These are phyloP conservation scores for Drosophila leontia DNA, from an alignment of 1,140 invertebrate genomes.

Conservation along the genomic window DNA sequence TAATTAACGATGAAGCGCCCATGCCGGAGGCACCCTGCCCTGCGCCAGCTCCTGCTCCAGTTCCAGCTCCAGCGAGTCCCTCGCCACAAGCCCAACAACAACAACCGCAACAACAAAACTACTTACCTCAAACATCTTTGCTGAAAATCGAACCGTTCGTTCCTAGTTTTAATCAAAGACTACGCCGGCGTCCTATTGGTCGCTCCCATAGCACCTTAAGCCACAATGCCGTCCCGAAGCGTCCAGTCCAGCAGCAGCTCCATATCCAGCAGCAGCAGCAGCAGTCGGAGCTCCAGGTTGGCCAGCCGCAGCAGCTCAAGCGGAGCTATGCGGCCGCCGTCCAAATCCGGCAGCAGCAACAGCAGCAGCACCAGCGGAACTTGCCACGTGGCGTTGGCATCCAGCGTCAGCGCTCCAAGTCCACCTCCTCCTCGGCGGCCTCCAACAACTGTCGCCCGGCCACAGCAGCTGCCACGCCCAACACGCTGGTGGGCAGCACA, in stretches of 20 bases:
- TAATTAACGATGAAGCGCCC: slow-evolving; percentile 60
- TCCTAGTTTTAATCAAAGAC: slow-evolving; percentile 85
- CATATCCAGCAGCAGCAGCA: slow-evolving; percentile 29
- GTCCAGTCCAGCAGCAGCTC: slow-evolving; percentile 31
- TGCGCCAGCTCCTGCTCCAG: slow-evolving; percentile 19
- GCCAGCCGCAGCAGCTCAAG: slow-evolving; percentile 51
- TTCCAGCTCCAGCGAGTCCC: slow-evolving; percentile 35
- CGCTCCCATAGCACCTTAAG: slow-evolving; percentile 86
- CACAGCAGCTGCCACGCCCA: slow-evolving; percentile 51
- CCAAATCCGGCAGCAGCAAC: slow-evolving; percentile 42
- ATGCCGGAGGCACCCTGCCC: slow-evolving; percentile 30
- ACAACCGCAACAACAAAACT: slow-evolving; percentile 67
- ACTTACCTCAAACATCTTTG: slow-evolving; percentile 85
- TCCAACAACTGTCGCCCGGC: slow-evolving; percentile 69
- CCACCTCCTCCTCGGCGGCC: slow-evolving; percentile 75
- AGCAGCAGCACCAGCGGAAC: slow-evolving; percentile 44
- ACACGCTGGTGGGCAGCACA: slow-evolving; percentile 66
- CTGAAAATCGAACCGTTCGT: slow-evolving; percentile 87
- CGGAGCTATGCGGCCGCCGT: slow-evolving; percentile 54
- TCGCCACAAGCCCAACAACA: slow-evolving; percentile 32
- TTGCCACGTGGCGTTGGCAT: slow-evolving; percentile 57
- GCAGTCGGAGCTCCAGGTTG: slow-evolving; percentile 47
- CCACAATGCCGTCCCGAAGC: slow-evolving; percentile 61
- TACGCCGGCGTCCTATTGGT: slow-evolving; percentile 86
- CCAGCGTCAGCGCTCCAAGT: slow-evolving; percentile 73